Evolutionary conservation across 2,888 invertebrate species (phyloP), one percentile per base, ranked within the genome.

Genomic region (Abscondita cerata): DNA sequence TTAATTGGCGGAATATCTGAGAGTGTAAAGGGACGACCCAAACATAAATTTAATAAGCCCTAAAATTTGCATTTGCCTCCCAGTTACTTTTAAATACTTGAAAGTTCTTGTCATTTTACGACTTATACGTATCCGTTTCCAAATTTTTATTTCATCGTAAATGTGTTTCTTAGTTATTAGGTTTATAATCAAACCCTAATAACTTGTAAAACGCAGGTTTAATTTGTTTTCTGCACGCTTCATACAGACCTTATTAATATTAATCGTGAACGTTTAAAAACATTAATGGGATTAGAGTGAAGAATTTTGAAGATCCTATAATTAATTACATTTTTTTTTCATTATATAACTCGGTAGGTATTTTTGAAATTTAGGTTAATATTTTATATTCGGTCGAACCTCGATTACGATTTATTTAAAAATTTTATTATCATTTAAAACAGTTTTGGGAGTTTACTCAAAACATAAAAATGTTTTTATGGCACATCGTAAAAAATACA

Each of bases 261-360:
- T 59, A 59, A 53, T 59, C 54, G 48, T 40, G 56, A 52, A 51
- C 52, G 51, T 51, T 62, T 56, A 62, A 62, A 62, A 62, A 62
- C 44, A 52, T 51, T 62, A 56, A 62, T 55, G 56, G 56, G 47
- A 38, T n/a, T n/a, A n/a, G n/a, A n/a, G n/a, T n/a, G n/a, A n/a
- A n/a, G n/a, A n/a, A n/a, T n/a, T n/a, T n/a, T n/a, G n/a, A n/a
- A n/a, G n/a, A n/a, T n/a, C n/a, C n/a, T n/a, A n/a, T 54, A 60
- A 60, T 60, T 54, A 50, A 60, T 60, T 60, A 25, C 25, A 4
- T 4, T 6, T 25, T 25, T n/a, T n/a, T n/a, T n/a, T n/a, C n/a
- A n/a, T 6, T 25, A 25, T 6, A 25, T 25, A 25, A 25, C n/a
- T n/a, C n/a, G n/a, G n/a, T n/a, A n/a, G n/a, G n/a, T 25, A 25